A percentile compares a stretch with the other conserved stretches of the same genome.
Evolutionary conservation across 2,797 vertebrate genomes (phyloP).

Genomic region (Pipistrellus pipistrellus): DNA sequence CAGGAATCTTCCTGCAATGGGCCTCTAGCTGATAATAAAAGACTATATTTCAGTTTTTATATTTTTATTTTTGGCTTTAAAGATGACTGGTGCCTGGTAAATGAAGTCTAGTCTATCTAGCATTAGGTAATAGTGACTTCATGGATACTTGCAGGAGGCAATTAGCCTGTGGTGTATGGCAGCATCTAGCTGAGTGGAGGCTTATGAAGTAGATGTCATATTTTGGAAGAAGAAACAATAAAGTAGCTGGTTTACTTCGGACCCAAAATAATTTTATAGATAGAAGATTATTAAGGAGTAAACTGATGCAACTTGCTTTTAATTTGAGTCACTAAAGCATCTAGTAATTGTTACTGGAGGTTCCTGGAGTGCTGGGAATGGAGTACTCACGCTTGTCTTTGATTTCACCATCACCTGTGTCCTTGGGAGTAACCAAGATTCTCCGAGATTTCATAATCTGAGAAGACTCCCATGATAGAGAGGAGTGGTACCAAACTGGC

Average conservation of each 20-base stretch:
- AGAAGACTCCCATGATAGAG: not conserved
- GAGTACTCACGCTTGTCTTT: not conserved
- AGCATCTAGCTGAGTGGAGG: not conserved
- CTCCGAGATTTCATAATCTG: not conserved
- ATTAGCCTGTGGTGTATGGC: not conserved
- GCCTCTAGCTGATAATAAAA: not conserved
- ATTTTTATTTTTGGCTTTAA: constrained; percentile 29
- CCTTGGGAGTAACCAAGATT: not conserved
- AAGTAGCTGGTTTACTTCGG: not conserved
- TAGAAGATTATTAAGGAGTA: not conserved
- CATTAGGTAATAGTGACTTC: not conserved
- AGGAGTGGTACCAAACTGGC: not conserved
- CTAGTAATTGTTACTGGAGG: not conserved
- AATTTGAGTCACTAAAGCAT: not conserved
- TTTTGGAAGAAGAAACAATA: not conserved
- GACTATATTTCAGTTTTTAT: not conserved
- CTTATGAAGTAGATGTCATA: not conserved
- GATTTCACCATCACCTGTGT: not conserved
- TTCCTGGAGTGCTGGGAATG: not conserved
- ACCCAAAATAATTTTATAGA: not conserved
- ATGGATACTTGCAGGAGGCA: not conserved
- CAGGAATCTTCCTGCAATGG: no score
- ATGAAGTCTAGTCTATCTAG: not conserved
- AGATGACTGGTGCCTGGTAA: not conserved
- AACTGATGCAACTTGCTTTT: not conserved